Base-by-base conservation (phyloP, 2,888 invertebrate genomes). In the Eutolmus rufibarbis region DNA sequence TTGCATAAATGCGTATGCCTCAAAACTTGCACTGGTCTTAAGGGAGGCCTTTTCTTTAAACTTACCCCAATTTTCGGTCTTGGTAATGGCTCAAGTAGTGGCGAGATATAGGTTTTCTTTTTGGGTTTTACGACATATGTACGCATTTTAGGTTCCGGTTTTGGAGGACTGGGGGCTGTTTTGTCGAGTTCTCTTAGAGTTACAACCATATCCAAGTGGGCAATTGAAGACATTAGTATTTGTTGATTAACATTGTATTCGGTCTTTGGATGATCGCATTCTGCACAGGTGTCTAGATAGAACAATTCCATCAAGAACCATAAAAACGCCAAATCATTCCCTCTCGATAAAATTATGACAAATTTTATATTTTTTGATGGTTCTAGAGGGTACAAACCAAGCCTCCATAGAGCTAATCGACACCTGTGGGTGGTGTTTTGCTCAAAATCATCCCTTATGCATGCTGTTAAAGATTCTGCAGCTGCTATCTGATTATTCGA, bases 251-350 rank as follows among this genome's bases (percentile, higher is more conserved):
- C 37, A 9, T 89, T 89, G 82, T 91, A 92, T 1, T 89, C 74
- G 9, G n/a, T 74, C 9, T 87, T 23, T 5, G 34, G 19, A n/a
- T 86, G 46, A n/a, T n/a, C 78, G 9, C 81, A 76, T 14, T 79
- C 51, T 3, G 5, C 23, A 23, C 74, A 40, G 1, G 74, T 14
- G 9, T 57, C 82, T 9, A 66, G 77, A 82, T 92, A 92, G 87
- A 90, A 91, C 87, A 90, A 66, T 46, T 92, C 92, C 91, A 91
- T 90, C 1, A 92, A 89, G 84, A 92, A 92, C 92, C 92, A 92
- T 2, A 92, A 88, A 87, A 92, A 92, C 5, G 92, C 92, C 31
- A 92, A 89, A 86, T 92, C 92, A 86, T 91, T 92, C 34, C 91
- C 91, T 1, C 90, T 90, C 66, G 91, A 91, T 46, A 92, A 84